Evolutionary conservation across 1,140 invertebrate genomes (phyloP), one percentile per base, ranked within the genome.

Genomic region (Hydropsyche tenuis): DNA sequence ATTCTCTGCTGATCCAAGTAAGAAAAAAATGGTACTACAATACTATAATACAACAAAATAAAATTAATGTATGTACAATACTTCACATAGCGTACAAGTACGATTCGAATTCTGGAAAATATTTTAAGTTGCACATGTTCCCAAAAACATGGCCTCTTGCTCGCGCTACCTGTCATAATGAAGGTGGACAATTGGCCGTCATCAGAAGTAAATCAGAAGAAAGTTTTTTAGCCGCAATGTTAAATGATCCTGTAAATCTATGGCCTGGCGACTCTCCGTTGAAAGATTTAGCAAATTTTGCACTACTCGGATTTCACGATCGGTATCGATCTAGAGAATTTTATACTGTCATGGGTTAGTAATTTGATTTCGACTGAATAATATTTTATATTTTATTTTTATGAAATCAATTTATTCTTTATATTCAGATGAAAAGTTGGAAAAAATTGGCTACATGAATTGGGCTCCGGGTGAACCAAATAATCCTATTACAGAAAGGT

Each of bases 131-230:
- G 1, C 65, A 69, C 37, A 25, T 51, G 65, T 3, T 48, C 18
- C 11, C 16, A 7, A 60, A 23, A 73, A 27, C 53, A 16, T 78
- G 72, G 69, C 14, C 16, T 23, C 46, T 69, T n/a, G 77, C 77
- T 25, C 30, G 42, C 0, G 14, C 25, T 14, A 45, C 45, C 22
- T 78, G 77, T 65, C 42, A 60, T 22, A 16, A 42, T n/a, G 77
- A 78, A 71, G 71, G 71, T 11, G 75, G 51, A 27, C 68, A 77
- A 27, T 64, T 78, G 14, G 77, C 73, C 0, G 64, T 74, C 4
- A 46, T 78, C 12, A 73, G 71, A 25, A 73, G 66, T 1, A 65
- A 69, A 45, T 25, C 53, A 45, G 77, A 78, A 53, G 27, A 51
- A 30, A 12, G 1, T 6, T 45, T 51, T 9, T 45, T 72, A 11